Percentiles rank a stretch among this genome's conserved stretches.
phyloP scores from a whole-genome alignment of 1,140 invertebrate genomes.

The Drosophila asahinai region DNA sequence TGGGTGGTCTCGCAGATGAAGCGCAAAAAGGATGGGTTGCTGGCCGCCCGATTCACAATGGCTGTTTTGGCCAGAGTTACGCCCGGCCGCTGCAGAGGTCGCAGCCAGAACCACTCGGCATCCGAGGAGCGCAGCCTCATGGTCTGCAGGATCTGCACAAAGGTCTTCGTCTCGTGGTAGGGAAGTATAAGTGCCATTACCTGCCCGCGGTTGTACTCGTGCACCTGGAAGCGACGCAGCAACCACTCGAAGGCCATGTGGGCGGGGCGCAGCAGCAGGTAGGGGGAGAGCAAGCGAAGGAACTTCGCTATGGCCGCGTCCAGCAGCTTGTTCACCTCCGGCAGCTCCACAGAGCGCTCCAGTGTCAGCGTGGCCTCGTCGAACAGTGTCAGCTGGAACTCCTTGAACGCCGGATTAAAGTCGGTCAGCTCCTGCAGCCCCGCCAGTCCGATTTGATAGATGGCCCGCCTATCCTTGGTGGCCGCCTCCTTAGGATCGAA shows the following conservation, averaged over 20 bases:
- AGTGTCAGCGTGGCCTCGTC: slow-evolving; percentile 90
- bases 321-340: slow-evolving; percentile 91
- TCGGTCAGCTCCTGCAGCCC: slow-evolving; percentile 93
- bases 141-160: slow-evolving; percentile 93
- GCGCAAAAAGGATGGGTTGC: slow-evolving; percentile 89
- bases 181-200: slow-evolving; percentile 93
- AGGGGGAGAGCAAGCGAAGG: slow-evolving; percentile 93
- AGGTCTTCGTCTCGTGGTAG: slow-evolving; percentile 96
- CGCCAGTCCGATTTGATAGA: slow-evolving; percentile 93
- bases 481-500: slow-evolving; percentile 96
- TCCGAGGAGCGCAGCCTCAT: slow-evolving; percentile 88
- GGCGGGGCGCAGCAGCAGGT: slow-evolving; percentile 92
- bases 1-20: slow-evolving; percentile 90
- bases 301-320: slow-evolving; percentile 93
- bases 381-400: slow-evolving; percentile 92
- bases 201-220: slow-evolving; percentile 93
- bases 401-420: slow-evolving; percentile 89
- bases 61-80: slow-evolving; percentile 89
- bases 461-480: slow-evolving; percentile 91
- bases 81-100: slow-evolving; percentile 90
- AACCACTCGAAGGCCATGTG: slow-evolving; percentile 98
- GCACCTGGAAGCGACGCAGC: slow-evolving; percentile 94
- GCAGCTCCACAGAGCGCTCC: slow-evolving; percentile 92
- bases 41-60: slow-evolving; percentile 90
- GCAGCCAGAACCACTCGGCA: slow-evolving; percentile 92